Evolutionary conservation across 2,113 vertebrate species (phyloP).

Genomic region (Seriola quinqueradiata): DNA sequence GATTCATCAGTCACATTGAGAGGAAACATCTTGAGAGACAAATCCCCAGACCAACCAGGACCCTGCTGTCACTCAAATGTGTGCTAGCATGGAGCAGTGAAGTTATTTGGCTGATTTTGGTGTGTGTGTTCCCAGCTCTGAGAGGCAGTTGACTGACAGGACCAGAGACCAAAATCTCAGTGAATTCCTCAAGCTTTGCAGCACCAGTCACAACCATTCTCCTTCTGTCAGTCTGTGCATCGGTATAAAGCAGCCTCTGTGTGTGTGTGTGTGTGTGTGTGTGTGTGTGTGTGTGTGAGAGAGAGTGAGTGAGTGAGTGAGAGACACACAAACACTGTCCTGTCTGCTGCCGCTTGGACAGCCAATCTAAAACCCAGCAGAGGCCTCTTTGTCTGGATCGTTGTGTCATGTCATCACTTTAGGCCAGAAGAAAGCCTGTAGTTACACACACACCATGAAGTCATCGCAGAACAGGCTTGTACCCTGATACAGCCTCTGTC

Average conservation of each 20-base stretch:
- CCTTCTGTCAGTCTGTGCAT: neutral
- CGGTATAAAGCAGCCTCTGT: neutral
- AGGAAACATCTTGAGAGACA: neutral
- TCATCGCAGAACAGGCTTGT: neutral
- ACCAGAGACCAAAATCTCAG: neutral
- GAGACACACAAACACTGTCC: neutral
- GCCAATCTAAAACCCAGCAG: too few species aligned
- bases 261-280: neutral
- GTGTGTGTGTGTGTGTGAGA: neutral
- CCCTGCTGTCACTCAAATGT: neutral
- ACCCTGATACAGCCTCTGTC: slow-evolving; percentile 6
- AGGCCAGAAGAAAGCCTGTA: slow-evolving; percentile 4
- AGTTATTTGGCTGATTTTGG: neutral
- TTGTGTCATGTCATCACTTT: neutral
- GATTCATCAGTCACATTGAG: neutral
- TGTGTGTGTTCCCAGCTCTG: too few species aligned
- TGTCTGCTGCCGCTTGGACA: slow-evolving; percentile 10
- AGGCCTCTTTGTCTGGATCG: slow-evolving; percentile 4
- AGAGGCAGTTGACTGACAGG: slow-evolving; percentile 12
- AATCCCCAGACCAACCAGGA: neutral
- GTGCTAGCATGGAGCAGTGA: slow-evolving; percentile 4
- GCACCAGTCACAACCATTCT: neutral
- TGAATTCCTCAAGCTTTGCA: neutral
- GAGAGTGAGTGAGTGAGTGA: too few species aligned
- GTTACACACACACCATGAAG: neutral